Base-by-base conservation (phyloP, 2,797 vertebrate genomes). In the Hapalemur alaotrensis region DNA sequence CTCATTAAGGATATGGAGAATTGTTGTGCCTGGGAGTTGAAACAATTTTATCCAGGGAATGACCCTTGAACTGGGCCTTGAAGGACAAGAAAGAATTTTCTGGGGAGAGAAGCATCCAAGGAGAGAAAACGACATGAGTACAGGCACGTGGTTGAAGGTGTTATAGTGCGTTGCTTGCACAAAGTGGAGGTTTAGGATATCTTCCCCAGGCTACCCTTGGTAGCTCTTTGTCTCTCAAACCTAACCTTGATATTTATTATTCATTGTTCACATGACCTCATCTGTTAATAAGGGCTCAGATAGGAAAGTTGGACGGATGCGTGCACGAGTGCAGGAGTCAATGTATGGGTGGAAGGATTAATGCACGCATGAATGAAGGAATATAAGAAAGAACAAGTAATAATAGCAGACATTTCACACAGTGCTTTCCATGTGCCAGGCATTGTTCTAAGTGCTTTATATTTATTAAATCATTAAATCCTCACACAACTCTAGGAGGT, bases 381-480 rank as follows among this genome's bases (percentile, higher is more conserved):
- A 73, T 93, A 63, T 57, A 82, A 79, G 43, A 89, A 86, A 89
- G 91, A 89, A 93, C 86, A 50, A 85, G 67, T 91, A 50, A 94
- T 79, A 78, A 85, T 30, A 93, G 86, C 14, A 0, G 87, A 79
- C 23, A 18, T 35, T 86, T 73, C 48, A 78, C 61, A 75, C 0
- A 38, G 23, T 35, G 82, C 79, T 94, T 95, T 86, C 83, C 38
- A 80, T 28, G 78, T 30, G 54, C 87, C 70, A 65, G 52, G 67
- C 65, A 76, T 91, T 95, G 82, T 94, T 90, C 89, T 94, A 88
- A 89, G 65, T 63, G 46, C 59, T 93, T 89, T 89, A 32, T 80
- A 54, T 93, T 96, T 97, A 95, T 96, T 93, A 88, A 95, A 83
- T 97, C 95, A 93, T 93, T 89, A 95, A 95, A 95, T 87, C 79